Percentiles rank a stretch among this genome's conserved stretches.
phyloP scores from a whole-genome alignment of 64 coral and sea anemone genomes.

The Montipora sp. region DNA sequence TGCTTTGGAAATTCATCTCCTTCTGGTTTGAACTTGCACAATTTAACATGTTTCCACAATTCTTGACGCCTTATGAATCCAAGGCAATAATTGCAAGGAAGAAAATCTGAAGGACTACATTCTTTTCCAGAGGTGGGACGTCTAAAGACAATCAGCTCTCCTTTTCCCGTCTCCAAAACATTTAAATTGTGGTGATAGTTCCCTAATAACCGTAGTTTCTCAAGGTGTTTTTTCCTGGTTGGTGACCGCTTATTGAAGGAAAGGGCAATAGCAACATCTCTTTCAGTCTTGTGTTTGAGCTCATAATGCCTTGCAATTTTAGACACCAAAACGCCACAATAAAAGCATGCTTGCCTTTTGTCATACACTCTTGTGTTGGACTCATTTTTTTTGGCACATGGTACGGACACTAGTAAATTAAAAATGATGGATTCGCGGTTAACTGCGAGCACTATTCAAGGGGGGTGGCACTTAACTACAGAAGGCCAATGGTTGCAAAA shows the following conservation, averaged over 20 bases:
- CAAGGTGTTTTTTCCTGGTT: no score
- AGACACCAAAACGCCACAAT: conserved; percentile 28
- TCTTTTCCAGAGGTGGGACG: conserved; percentile 18
- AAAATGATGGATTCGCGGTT: background rate
- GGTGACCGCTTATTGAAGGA: no score
- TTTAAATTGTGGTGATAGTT: conserved; percentile 71
- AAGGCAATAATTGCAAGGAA: conserved; percentile 56
- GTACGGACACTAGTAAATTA: background rate
- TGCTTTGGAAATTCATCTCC: background rate
- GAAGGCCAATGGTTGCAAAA: no score
- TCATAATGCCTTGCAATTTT: no score
- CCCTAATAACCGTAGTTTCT: conserved; percentile 41
- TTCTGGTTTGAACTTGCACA: background rate
- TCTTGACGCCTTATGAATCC: conserved; percentile 43
- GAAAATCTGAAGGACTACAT: conserved; percentile 19
- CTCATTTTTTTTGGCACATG: background rate
- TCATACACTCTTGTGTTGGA: conserved; percentile 1
- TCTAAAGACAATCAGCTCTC: conserved; percentile 53
- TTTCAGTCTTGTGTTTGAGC: no score
- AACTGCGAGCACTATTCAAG: background rate
- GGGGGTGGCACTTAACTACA: no score
- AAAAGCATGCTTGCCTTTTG: conserved; percentile 22
- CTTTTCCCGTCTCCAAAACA: conserved; percentile 29
- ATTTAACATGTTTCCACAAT: conserved; percentile 58
- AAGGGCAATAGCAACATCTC: no score